Base-by-base conservation (phyloP, 1,140 invertebrate species). In the Elysia chlorotica region DNA sequence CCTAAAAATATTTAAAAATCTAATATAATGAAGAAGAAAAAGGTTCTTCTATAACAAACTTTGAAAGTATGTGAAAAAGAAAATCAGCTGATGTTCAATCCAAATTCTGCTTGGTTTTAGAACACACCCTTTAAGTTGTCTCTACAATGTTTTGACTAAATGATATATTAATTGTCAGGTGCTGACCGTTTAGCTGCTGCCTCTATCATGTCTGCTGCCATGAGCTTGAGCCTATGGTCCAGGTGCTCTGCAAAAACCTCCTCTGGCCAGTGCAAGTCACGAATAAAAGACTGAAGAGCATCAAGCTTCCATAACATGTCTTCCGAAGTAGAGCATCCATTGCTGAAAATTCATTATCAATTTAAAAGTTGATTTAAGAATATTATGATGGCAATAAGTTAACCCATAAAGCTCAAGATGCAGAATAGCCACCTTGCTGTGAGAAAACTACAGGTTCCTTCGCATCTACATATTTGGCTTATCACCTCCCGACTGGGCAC, bases 151-250 rank as follows among this genome's bases (percentile, higher is more conserved):
- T n/a, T n/a, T n/a, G n/a, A n/a, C n/a, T n/a, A n/a, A n/a, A n/a
- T n/a, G n/a, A n/a, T n/a, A n/a, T n/a, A n/a, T n/a, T n/a, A n/a
- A n/a, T n/a, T n/a, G n/a, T n/a, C n/a, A n/a, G n/a, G n/a, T n/a
- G n/a, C 69, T 69, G 66, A 97, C 89, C 95, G 92, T 88, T 97
- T 95, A 75, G 99, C 97, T 82, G 97, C 99, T 5, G 96, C 96
- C 87, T 99, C 97, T 83, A 99, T 98, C 96, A 99, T 99, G 88
- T 99, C 98, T 79, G 94, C 95, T 31, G 98, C 97, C 96, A 99
- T 99, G 74, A 97, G 90, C 89, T 99, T 99, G 56, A 99, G 90
- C 74, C 98, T 89, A 85, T 99, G 96, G 84, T 99, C 97, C 71
- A 99, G 89, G 88, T 99, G 98, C 79, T 95, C 94, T 0, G 95